Conservation (phyloP, 37 sponge, comb jelly and placozoan species). For the Geodia barretti region DNA sequence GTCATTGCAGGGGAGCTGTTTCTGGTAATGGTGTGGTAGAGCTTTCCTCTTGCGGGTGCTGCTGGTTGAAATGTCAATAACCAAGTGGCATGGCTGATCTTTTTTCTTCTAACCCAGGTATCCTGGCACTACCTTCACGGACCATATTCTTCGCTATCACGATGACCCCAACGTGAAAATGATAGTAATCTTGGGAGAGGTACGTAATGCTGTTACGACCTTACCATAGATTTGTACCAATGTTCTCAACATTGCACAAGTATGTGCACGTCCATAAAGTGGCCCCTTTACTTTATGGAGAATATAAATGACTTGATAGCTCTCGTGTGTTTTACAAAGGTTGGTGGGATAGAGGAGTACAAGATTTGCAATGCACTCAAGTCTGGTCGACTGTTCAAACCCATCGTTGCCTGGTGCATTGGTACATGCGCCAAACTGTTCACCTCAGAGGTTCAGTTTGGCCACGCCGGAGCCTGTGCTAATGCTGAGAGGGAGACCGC, state of each 20-base stretch:
- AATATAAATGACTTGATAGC: too few relatives aligned
- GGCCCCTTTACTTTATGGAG: neutral
- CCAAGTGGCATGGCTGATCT: neutral
- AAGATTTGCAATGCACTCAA: slow-evolving; percentile 79
- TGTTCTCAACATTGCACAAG: neutral
- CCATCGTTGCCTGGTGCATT: slow-evolving; percentile 95
- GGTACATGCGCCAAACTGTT: slow-evolving; percentile 97
- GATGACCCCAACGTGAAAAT: slow-evolving; percentile 88
- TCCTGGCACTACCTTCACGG: slow-evolving; percentile 91
- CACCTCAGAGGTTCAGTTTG: slow-evolving; percentile 97
- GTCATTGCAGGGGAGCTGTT: too few relatives aligned
- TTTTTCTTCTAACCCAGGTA: slow-evolving; percentile 64
- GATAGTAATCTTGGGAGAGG: slow-evolving; percentile 95
- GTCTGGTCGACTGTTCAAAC: slow-evolving; percentile 87
- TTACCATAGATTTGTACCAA: too few relatives aligned
- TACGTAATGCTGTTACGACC: too few relatives aligned
- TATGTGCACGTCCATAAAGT: neutral
- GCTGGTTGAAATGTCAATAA: neutral
- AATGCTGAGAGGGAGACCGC: slow-evolving; percentile 92
- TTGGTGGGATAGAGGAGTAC: slow-evolving; percentile 97
- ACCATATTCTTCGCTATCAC: slow-evolving; percentile 91
- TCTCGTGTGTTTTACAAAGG: slow-evolving; percentile 50
- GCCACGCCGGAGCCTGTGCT: slow-evolving; percentile 96
- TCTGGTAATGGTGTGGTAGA: too few relatives aligned
- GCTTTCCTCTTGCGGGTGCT: too few relatives aligned